Percentiles rank a stretch among this genome's conserved stretches.
These are phyloP conservation scores for Picus viridis DNA, from an alignment of 2,797 vertebrate genomes.

Conservation along the genomic window DNA sequence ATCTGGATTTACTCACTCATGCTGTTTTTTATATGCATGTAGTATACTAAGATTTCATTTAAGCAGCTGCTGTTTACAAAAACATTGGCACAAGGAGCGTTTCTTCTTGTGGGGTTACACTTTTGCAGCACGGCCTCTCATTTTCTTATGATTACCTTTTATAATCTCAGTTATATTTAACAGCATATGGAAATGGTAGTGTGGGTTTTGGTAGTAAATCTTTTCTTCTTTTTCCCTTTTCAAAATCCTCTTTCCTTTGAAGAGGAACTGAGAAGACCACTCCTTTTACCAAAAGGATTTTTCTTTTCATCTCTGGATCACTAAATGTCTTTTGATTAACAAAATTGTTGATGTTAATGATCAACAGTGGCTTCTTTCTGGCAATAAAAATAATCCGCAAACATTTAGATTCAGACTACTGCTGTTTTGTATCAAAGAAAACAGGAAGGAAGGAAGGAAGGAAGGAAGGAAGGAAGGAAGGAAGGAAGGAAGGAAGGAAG, in stretches of 20 bases:
- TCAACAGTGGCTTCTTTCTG: neutral
- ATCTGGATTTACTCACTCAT: neutral
- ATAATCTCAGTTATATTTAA: neutral
- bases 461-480: too few relatives aligned
- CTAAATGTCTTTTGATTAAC: neutral
- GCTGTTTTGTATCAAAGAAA: neutral
- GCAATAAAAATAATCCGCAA: neutral
- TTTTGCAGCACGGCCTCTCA: neutral
- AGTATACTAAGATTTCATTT: neutral
- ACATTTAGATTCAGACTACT: neutral
- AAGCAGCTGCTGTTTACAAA: neutral
- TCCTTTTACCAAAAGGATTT: neutral
- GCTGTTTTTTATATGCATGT: neutral
- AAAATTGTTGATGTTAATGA: neutral
- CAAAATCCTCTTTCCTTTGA: neutral
- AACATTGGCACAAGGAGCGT: neutral
- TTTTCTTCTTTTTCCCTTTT: neutral
- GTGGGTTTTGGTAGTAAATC: neutral
- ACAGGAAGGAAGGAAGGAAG: neutral
- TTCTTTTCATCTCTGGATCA: neutral
- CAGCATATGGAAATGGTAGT: neutral
- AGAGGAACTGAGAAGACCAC: neutral
- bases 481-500: too few relatives aligned
- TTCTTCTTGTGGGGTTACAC: neutral
- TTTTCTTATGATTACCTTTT: neutral